These are phyloP conservation scores for Eulemur mongoz DNA, from an alignment of 2,797 vertebrate species.

Conservation along the genomic window DNA sequence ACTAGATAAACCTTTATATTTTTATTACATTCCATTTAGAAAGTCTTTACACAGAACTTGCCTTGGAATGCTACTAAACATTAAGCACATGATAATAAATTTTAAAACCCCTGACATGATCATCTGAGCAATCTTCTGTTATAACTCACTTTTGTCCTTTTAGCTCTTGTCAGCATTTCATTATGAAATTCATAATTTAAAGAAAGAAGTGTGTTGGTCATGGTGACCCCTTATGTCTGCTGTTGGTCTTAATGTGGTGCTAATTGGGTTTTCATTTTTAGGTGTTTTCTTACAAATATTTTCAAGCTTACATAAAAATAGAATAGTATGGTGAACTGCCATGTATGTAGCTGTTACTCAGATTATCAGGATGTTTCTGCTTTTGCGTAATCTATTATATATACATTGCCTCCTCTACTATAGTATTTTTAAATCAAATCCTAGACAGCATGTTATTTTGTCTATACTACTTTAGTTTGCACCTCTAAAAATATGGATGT, in stretches of 20 bases:
- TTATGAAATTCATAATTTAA: slow-evolving; percentile 46
- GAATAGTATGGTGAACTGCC: background rate
- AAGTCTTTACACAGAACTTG: slow-evolving; percentile 4
- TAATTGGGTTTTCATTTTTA: slow-evolving; percentile 47
- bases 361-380: slow-evolving; percentile 8
- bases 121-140: slow-evolving; percentile 22
- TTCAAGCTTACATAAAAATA: background rate
- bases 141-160: slow-evolving; percentile 44
- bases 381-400: background rate
- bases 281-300: background rate
- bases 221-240: background rate
- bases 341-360: background rate
- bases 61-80: background rate
- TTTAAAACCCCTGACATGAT: background rate
- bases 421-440: slow-evolving; percentile 38
- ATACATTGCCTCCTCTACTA: background rate
- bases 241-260: background rate
- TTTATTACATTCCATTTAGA: slow-evolving; percentile 60
- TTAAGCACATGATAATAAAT: slow-evolving; percentile 29
- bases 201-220: background rate
- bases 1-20: slow-evolving; percentile 33
- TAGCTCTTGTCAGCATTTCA: slow-evolving; percentile 43
- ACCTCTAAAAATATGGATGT: slow-evolving; percentile 25
- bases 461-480: background rate
- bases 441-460: background rate